Evolutionary conservation across 2,113 vertebrate species (phyloP).

Genomic region (Marmota flaviventris): DNA sequence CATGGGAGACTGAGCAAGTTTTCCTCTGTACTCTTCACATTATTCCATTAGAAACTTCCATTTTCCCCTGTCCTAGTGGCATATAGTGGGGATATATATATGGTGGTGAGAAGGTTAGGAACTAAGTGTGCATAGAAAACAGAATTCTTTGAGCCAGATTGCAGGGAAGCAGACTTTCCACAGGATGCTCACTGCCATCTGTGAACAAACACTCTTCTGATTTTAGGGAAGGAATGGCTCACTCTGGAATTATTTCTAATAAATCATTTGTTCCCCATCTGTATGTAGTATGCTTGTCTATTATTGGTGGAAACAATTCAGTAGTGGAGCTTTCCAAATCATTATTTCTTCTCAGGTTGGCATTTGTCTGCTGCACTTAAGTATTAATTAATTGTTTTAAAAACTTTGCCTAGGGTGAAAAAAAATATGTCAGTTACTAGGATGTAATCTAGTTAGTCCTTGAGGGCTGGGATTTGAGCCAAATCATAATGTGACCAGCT

Average conservation of each 20-base stretch:
- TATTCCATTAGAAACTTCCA: not conserved
- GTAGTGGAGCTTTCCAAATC: not conserved
- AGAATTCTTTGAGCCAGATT: not conserved
- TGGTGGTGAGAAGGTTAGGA: not conserved
- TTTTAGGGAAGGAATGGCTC: not conserved
- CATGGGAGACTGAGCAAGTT: not conserved
- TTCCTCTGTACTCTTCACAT: not conserved
- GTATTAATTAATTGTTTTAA: slow-evolving; percentile 10
- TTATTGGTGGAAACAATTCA: not conserved
- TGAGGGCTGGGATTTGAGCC: not conserved
- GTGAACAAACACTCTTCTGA: not conserved
- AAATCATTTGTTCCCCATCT: not conserved
- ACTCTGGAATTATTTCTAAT: not conserved
- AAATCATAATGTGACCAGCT: not conserved
- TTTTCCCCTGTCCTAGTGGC: not conserved
- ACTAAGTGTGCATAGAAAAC: not conserved
- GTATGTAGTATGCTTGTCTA: not conserved
- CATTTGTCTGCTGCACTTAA: not conserved
- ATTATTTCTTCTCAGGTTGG: not conserved
- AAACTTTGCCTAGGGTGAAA: not conserved
- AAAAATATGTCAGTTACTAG: not conserved
- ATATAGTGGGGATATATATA: too few relatives aligned
- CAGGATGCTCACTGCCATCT: not conserved
- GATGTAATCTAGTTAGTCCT: not conserved
- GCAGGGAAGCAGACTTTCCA: not conserved